Percentiles rank a stretch among this genome's conserved stretches.
phyloP scores from a whole-genome alignment of 2,888 invertebrate genomes.

The Cerastis rubricosa region DNA sequence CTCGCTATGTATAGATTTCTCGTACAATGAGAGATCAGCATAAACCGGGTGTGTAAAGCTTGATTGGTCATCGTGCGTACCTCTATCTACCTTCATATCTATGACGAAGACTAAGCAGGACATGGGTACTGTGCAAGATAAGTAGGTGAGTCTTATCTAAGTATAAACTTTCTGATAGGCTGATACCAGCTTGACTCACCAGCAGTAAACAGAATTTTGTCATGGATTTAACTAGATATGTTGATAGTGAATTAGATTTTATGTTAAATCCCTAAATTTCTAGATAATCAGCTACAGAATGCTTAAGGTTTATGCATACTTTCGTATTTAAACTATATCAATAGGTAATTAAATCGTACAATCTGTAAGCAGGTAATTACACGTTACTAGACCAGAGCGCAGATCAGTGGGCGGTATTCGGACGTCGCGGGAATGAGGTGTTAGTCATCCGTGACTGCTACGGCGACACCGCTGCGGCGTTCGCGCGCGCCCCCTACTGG shows the following conservation, averaged over 20 bases:
- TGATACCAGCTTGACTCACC: constrained; percentile 43
- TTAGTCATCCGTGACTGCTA: constrained; percentile 71
- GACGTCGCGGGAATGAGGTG: constrained; percentile 72
- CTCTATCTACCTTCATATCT: neutral
- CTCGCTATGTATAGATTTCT: no score
- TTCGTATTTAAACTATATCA: neutral
- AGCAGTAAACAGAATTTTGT: constrained; percentile 23
- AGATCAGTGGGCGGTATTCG: constrained; percentile 73
- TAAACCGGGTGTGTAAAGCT: no score
- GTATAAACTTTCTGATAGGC: constrained; percentile 21
- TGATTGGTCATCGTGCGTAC: neutral
- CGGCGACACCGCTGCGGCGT: constrained; percentile 70
- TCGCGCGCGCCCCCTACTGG: constrained; percentile 75
- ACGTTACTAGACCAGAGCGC: constrained; percentile 66
- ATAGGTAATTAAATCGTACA: neutral
- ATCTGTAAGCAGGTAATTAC: constrained; percentile 63
- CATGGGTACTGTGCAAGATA: constrained; percentile 34
- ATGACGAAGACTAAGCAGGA: constrained; percentile 19
- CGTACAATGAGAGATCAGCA: no score
- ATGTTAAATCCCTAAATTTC: neutral
- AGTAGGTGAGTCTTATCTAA: constrained; percentile 40
- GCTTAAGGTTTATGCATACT: neutral
- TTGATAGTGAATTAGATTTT: constrained; percentile 13
- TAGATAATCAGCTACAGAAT: constrained; percentile 4
- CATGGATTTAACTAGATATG: constrained; percentile 2